Evolutionary conservation across 2,888 invertebrate genomes (phyloP).

Genomic region (Cremastinae sp.): DNA sequence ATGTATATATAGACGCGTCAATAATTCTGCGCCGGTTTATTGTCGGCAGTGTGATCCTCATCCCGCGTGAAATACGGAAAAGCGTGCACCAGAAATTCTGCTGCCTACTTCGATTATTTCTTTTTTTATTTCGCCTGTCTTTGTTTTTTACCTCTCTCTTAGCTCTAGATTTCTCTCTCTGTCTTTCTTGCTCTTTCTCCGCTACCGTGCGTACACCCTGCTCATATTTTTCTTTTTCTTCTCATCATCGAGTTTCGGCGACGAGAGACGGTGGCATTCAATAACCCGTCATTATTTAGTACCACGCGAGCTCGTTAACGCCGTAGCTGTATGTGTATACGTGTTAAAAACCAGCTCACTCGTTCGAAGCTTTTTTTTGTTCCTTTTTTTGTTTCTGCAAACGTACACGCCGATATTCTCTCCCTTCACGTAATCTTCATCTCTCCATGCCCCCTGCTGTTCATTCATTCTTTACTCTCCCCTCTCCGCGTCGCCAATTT

Average conservation of each 20-base stretch:
- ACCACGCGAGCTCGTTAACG: conserved; percentile 57
- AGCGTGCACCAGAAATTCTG: conserved; percentile 20
- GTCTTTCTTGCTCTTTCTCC: conserved; percentile 18
- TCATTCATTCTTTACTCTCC: conserved; percentile 12
- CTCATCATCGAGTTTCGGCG: conserved; percentile 32
- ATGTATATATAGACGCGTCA: background rate
- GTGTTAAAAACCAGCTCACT: conserved; percentile 44
- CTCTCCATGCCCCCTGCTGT: background rate
- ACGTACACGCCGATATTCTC: background rate
- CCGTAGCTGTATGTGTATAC: conserved; percentile 32
- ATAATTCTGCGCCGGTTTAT: conserved; percentile 18
- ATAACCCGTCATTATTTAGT: conserved; percentile 56
- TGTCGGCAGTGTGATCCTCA: conserved; percentile 28
- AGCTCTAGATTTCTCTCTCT: conserved; percentile 7
- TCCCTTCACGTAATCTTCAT: conserved; percentile 1
- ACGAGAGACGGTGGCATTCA: conserved; percentile 49
- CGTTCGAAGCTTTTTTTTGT: conserved; percentile 39
- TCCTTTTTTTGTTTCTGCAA: conserved; percentile 5
- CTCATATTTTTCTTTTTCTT: conserved; percentile 36
- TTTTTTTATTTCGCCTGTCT: conserved; percentile 2
- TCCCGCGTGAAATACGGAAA: conserved; percentile 23
- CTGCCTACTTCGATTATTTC: conserved; percentile 6
- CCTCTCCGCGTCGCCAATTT: background rate
- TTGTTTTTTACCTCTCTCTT: background rate
- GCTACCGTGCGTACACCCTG: conserved; percentile 20